phyloP scores from a whole-genome alignment of 2,888 invertebrate genomes.

The Poecilobothrus nobilitatus region DNA sequence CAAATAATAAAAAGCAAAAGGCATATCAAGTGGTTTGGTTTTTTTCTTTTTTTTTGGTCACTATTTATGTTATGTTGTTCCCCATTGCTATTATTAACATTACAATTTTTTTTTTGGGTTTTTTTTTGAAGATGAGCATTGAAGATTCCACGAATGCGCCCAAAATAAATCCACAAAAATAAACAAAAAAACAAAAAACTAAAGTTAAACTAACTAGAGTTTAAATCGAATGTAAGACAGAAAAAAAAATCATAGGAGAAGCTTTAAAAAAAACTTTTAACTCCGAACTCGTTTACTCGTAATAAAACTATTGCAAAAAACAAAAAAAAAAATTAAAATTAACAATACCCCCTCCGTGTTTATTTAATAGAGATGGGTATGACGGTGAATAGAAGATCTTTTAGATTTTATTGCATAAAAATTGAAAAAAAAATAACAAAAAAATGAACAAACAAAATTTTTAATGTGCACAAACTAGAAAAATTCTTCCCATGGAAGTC shows the following conservation, averaged over 20 bases:
- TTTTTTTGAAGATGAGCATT: slow-evolving; percentile 3
- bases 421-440: background rate
- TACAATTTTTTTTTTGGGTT: background rate
- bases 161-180: background rate
- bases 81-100: slow-evolving; percentile 6
- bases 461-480: background rate
- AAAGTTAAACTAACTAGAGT: background rate
- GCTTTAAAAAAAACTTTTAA: background rate
- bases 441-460: background rate
- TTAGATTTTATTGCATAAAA: too few species aligned
- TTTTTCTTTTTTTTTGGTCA: background rate
- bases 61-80: background rate
- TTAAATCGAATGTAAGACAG: background rate
- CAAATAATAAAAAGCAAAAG: background rate
- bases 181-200: too few species aligned
- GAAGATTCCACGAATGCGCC: background rate
- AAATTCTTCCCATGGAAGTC: slow-evolving; percentile 6
- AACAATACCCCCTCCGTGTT: too few species aligned
- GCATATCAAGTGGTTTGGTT: background rate
- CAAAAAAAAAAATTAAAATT: too few species aligned
- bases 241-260: background rate
- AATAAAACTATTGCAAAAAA: too few species aligned
- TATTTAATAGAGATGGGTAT: background rate
- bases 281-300: too few species aligned
- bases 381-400: background rate